Evolutionary conservation across 2,888 invertebrate species (phyloP).

Genomic region (Rhabditoides inermis): DNA sequence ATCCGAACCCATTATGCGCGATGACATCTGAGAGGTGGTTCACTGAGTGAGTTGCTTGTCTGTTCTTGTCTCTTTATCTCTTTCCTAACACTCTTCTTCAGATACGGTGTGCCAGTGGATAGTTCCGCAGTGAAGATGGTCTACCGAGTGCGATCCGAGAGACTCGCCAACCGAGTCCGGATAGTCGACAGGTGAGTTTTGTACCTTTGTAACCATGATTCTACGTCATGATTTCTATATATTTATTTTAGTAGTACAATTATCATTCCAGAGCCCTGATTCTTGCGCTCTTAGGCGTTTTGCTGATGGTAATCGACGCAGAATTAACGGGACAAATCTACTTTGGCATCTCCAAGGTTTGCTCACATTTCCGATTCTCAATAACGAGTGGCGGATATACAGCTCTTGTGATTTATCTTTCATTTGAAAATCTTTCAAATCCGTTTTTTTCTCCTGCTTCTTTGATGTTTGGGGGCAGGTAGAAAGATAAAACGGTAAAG

Average conservation of each 20-base stretch:
- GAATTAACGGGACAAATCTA: conserved; percentile 42
- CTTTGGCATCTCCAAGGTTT: conserved; percentile 19
- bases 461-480: too few species aligned
- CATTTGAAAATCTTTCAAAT: too few species aligned
- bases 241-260: not conserved
- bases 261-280: conserved; percentile 13
- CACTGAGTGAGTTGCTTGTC: too few species aligned
- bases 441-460: too few species aligned
- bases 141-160: conserved; percentile 46
- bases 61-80: not conserved
- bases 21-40: too few species aligned
- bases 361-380: not conserved
- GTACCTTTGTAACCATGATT: not conserved
- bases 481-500: too few species aligned
- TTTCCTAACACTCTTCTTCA: conserved; percentile 8
- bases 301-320: conserved; percentile 47
- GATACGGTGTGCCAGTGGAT: conserved; percentile 49
- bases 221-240: not conserved
- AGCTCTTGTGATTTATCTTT: too few species aligned
- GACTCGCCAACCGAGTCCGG: conserved; percentile 28
- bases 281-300: conserved; percentile 37
- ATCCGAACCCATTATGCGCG: too few species aligned
- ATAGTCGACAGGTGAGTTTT: conserved; percentile 30
- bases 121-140: conserved; percentile 48
- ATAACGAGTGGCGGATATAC: too few species aligned